Base-by-base conservation (phyloP, 2,113 vertebrate species). In the Notothenia coriiceps region DNA sequence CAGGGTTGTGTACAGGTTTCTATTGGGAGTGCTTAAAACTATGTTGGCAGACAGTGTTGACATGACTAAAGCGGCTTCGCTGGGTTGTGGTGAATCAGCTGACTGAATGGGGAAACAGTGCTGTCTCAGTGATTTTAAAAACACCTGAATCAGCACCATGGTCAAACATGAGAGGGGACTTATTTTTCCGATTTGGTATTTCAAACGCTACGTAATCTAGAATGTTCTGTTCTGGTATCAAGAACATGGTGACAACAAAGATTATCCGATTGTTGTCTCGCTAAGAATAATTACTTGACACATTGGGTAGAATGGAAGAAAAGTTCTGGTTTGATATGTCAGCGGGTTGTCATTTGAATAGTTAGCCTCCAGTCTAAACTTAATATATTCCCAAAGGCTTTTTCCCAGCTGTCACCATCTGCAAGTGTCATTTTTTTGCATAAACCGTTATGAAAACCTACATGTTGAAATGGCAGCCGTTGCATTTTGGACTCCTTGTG, bases 71-170 rank as follows among this genome's bases (percentile, higher is more conserved):
- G 61, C 35, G 33, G 75, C 64, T 64, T 71, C 49, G 49, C 66
- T 44, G 59, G 50, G 46, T 72, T 71, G 70, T 72, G 78, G 79
- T 59, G 77, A 80, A 87, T 91, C 89, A 92, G 89, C 89, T 90
- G 90, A 91, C 83, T 22, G 77, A 50, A 62, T 66, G 35, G 72
- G 83, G 89, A 87, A 89, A 81, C 67, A 9, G 4, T 88, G 87
- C 89, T 92, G 90, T 75, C 77, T 90, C 84, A 74, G 88, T 74
- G 40, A 65, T 91, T 91, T 89, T 51, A 68, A 83, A 40, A 92
- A 90, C 43, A 25, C 70, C 69, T 51, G 84, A 84, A 51, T 92
- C 90, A 93, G 94, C 89, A 88, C 2, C 40, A 17, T 9, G 6
- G 51, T 10, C 29, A 2, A 33, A 12, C 29, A 2, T 25, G 20